Conservation (phyloP, 2,797 vertebrate genomes). For the Pachyuromys duprasi region DNA sequence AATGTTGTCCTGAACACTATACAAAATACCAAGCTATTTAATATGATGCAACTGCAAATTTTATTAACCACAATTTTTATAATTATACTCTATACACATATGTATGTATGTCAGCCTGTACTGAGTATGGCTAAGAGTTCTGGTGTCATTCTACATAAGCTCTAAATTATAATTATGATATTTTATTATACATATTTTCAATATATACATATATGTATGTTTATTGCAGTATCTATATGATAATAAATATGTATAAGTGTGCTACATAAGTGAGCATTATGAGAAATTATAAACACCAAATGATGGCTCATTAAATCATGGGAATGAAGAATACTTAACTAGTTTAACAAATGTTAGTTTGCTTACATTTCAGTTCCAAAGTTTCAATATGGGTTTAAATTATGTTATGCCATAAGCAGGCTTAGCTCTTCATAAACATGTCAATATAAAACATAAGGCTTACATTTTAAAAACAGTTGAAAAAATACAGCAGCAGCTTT, state of each 20-base stretch:
- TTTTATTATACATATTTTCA: slow-evolving; percentile 48
- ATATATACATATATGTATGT: background rate
- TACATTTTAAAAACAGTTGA: slow-evolving; percentile 67
- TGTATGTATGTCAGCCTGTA: background rate
- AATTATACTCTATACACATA: background rate
- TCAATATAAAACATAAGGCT: slow-evolving; percentile 74
- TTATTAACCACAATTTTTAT: slow-evolving; percentile 27
- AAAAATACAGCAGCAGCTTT: slow-evolving; percentile 42
- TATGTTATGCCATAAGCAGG: slow-evolving; percentile 57
- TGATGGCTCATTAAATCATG: slow-evolving; percentile 45
- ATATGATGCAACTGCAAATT: slow-evolving; percentile 36
- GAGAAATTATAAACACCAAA: slow-evolving; percentile 53
- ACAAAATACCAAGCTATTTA: slow-evolving; percentile 6
- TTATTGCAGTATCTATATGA: background rate
- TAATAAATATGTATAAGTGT: background rate
- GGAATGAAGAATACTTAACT: slow-evolving; percentile 49
- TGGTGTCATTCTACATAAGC: slow-evolving; percentile 5
- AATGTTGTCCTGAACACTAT: background rate
- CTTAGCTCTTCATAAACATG: slow-evolving; percentile 76
- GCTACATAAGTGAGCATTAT: background rate
- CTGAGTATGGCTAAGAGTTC: background rate
- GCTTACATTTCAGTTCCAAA: slow-evolving; percentile 67
- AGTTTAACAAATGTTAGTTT: slow-evolving; percentile 62
- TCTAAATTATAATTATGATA: slow-evolving; percentile 20
- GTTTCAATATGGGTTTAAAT: slow-evolving; percentile 46